A percentile compares a stretch with the other conserved stretches of the same genome.
Evolutionary conservation across 2,888 invertebrate genomes (phyloP).

Genomic region (Nematopogon swammerdamellus): DNA sequence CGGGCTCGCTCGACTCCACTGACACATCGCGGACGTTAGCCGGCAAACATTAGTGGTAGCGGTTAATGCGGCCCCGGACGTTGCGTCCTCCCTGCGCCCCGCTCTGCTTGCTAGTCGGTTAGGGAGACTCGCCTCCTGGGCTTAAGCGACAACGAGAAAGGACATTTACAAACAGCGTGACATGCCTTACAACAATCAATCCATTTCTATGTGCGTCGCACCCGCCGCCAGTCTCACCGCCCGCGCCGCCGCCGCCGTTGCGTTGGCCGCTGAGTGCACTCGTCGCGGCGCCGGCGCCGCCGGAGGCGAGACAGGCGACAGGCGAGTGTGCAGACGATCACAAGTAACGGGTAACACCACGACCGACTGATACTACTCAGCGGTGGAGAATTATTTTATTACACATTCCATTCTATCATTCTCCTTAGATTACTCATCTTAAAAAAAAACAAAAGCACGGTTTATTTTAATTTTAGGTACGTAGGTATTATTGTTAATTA

Average conservation of each 20-base stretch:
- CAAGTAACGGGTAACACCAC: no score
- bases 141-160: not conserved
- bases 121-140: not conserved
- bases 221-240: constrained; percentile 3
- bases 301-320: not conserved
- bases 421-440: not conserved
- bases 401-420: not conserved
- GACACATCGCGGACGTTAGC: no score
- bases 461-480: not conserved
- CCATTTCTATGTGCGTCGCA: no score
- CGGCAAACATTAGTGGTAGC: not conserved
- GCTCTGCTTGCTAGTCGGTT: not conserved
- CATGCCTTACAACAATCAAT: not conserved
- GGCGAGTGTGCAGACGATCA: not conserved
- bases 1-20: no score
- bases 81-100: not conserved
- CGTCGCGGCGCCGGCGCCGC: not conserved
- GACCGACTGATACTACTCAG: constrained; percentile 1
- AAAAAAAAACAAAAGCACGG: not conserved
- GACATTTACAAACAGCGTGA: not conserved
- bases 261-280: not conserved
- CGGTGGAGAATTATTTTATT: not conserved
- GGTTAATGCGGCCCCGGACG: not conserved
- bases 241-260: not conserved
- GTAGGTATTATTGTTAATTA: constrained; percentile 34